Base-by-base conservation (phyloP, 30 jellyfish, hydroid and myxozoan genomes). In the Chrysaora quinquecirrha region DNA sequence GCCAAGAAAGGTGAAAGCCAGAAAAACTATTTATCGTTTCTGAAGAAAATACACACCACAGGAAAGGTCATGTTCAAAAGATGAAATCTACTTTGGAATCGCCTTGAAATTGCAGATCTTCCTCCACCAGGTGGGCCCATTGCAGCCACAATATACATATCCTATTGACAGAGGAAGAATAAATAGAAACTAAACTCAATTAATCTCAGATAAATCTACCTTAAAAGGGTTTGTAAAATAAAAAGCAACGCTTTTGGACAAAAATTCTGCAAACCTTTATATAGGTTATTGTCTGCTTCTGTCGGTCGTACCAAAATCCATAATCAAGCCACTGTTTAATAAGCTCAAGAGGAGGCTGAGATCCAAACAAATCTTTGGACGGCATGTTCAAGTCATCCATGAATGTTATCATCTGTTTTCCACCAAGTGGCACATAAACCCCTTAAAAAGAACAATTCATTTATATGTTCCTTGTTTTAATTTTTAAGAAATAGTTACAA, bases 51-150 rank as follows among this genome's bases (percentile, higher is more conserved):
- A n/a, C n/a, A n/a, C n/a, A 93, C 98, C 84, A 77, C 95, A 31
- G 98, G 98, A 61, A 93, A 93, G 43, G 98, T 86, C 98, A 93
- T 93, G 71, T 93, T 93, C 75, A 93, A 73, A 24, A 93, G 65
- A 60, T 93, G 89, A 84, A 93, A 93, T 23, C 98, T 82, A 62
- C 96, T 85, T 60, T 84, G 95, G 24, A 91, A 73, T 27, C 98
- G 87, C 49, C 85, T 81, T 18, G 98, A 91, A n/a, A 91, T 91
- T 21, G 79, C 95, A 4, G 91, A 77, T 31, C 98, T 75, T 49
- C 98, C 98, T 34, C 98, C 98, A 54, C 98, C 98, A 21, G 98
- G 98, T 21, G 98, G 98, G 20, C 98, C 98, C 98, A 91, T 91
- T 21, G 98, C 90, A n/a, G 96, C 98, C 16, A 85, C 93, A 43